A percentile compares a stretch with the other conserved stretches of the same genome.
phyloP scores from a whole-genome alignment of 2,888 invertebrate genomes.

The Pyrrhosoma nymphula region DNA sequence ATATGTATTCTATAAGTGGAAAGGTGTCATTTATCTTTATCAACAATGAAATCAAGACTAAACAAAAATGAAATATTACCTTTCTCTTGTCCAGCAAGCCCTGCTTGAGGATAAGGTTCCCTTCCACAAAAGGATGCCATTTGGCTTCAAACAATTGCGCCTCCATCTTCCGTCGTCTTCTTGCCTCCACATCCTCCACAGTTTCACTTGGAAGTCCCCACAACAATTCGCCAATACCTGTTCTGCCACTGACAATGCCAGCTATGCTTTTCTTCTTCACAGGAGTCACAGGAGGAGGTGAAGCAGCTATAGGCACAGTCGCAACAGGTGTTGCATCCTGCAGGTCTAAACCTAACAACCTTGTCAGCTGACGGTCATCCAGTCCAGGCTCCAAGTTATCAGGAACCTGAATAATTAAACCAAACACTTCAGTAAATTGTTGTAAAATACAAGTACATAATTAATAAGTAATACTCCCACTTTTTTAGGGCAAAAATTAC shows the following conservation, averaged over 20 bases:
- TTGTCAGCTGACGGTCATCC: slow-evolving; percentile 89
- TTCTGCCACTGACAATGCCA: slow-evolving; percentile 46
- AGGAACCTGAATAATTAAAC: slow-evolving; percentile 78
- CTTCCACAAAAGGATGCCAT: slow-evolving; percentile 93
- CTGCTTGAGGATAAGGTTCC: slow-evolving; percentile 95
- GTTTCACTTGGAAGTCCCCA: slow-evolving; percentile 50
- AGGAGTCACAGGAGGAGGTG: slow-evolving; percentile 43
- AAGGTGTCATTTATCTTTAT: too few relatives aligned
- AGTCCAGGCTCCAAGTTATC: slow-evolving; percentile 93
- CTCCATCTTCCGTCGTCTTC: slow-evolving; percentile 44
- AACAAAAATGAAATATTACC: slow-evolving; percentile 74
- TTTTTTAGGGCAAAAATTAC: background rate
- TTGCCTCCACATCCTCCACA: slow-evolving; percentile 21
- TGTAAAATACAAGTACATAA: background rate
- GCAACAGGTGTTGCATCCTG: slow-evolving; percentile 75
- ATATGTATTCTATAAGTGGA: too few relatives aligned
- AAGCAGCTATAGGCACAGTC: background rate
- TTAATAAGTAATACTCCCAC: slow-evolving; percentile 16
- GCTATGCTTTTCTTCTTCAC: slow-evolving; percentile 60
- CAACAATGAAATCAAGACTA: too few relatives aligned
- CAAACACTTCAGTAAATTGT: background rate
- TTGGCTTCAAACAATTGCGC: slow-evolving; percentile 76
- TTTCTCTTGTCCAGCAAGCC: slow-evolving; percentile 97
- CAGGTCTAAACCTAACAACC: slow-evolving; percentile 87
- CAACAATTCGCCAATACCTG: slow-evolving; percentile 6